Evolutionary conservation across 2,888 invertebrate species (phyloP).

Genomic region (Apotomis betuletana): DNA sequence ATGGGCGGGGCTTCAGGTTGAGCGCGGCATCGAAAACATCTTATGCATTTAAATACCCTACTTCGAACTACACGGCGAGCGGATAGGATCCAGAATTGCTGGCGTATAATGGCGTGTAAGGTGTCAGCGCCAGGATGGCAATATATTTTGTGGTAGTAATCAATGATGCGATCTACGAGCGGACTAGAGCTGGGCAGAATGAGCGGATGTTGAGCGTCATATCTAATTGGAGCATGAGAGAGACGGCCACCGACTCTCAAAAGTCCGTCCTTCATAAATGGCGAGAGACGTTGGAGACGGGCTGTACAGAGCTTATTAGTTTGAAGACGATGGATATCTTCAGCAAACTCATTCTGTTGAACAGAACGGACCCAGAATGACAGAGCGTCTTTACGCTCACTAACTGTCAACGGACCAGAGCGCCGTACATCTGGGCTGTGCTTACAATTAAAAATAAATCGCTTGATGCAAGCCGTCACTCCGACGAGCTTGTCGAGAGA

Average conservation of each 20-base stretch:
- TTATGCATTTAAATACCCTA: neutral
- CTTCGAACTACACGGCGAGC: neutral
- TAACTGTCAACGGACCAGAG: constrained; percentile 10
- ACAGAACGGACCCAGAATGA: constrained; percentile 13
- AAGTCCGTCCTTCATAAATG: constrained; percentile 5
- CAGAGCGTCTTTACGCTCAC: constrained; percentile 18
- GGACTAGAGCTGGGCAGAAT: constrained; percentile 8
- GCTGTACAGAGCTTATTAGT: neutral
- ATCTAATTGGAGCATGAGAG: constrained; percentile 1
- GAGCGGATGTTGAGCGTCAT: constrained; percentile 4
- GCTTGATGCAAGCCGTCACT: constrained; percentile 18
- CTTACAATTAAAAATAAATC: constrained; percentile 18
- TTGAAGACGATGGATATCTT: neutral
- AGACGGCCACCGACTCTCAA: constrained; percentile 21
- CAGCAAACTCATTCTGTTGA: constrained; percentile 14
- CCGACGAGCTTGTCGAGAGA: constrained; percentile 16
- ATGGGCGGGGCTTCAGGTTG: neutral
- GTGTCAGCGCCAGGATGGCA: neutral
- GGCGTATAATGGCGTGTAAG: too few relatives aligned
- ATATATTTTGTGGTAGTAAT: neutral
- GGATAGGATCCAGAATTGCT: constrained; percentile 2
- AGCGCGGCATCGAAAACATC: neutral
- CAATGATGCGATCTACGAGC: constrained; percentile 8
- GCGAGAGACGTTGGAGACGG: constrained; percentile 12
- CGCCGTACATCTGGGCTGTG: neutral